Percentiles rank a stretch among this genome's conserved stretches.
These are phyloP conservation scores for Hippasteria phrygiana DNA, from an alignment of 53 echinoderm and acorn worm genomes.

Conservation along the genomic window DNA sequence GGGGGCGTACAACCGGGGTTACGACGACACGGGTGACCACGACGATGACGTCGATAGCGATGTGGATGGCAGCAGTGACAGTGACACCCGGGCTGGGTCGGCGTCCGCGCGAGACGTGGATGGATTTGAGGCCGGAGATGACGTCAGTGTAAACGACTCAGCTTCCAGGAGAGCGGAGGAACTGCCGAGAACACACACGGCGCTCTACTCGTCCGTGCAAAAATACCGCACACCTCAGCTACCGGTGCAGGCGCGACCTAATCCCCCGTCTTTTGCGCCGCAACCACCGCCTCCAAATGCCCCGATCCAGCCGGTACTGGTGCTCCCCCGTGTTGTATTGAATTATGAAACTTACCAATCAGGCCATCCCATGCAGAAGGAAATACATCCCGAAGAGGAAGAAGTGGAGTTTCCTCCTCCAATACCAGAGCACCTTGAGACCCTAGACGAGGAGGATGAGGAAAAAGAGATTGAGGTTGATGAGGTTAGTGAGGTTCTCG, in stretches of 20 bases:
- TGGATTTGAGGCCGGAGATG: background rate
- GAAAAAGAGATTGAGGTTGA: background rate
- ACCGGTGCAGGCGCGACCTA: background rate
- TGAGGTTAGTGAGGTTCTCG: background rate
- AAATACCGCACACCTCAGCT: background rate
- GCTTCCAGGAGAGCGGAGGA: background rate
- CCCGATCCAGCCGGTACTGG: background rate
- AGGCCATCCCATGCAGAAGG: background rate
- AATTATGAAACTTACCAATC: background rate
- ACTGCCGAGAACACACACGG: background rate
- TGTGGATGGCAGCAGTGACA: background rate
- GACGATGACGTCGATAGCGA: background rate
- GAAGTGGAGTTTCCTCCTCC: conserved; percentile 9
- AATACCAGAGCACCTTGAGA: background rate
- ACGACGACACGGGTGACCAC: conserved; percentile 4
- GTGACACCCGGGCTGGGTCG: background rate
- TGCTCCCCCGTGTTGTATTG: background rate
- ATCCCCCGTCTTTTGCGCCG: background rate
- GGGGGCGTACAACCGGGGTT: background rate
- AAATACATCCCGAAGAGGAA: background rate
- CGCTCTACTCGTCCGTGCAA: conserved; percentile 9
- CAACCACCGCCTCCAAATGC: background rate
- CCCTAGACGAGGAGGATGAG: conserved; percentile 44
- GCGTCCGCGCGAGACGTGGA: background rate
- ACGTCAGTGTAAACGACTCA: background rate